Evolutionary conservation across 2,113 vertebrate species (phyloP).

Genomic region (Nothobranchius kuhntae): DNA sequence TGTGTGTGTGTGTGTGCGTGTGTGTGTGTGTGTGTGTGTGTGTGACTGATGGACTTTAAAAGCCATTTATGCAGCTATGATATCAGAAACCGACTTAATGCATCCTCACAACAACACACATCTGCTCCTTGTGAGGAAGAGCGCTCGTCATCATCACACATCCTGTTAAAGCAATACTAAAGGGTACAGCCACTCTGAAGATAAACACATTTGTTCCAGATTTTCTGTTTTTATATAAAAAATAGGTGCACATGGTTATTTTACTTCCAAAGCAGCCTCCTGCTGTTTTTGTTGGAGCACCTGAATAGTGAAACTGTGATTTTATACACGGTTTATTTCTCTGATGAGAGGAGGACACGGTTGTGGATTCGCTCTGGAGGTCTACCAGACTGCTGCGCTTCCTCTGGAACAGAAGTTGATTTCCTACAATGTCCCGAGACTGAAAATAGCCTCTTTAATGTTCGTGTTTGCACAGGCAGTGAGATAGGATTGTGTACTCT

Average conservation of each 20-base stretch:
- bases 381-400: constrained; percentile 14
- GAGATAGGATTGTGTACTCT: constrained; percentile 11
- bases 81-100: constrained; percentile 9
- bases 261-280: not conserved
- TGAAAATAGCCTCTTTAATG: constrained; percentile 40
- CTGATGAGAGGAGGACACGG: constrained; percentile 18
- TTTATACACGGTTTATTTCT: not conserved
- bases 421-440: constrained; percentile 30
- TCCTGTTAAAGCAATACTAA: constrained; percentile 2
- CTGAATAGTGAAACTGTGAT: not conserved
- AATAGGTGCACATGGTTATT: not conserved
- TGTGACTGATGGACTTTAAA: constrained; percentile 1
- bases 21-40: too few relatives aligned
- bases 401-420: constrained; percentile 2
- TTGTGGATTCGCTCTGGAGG: constrained; percentile 14
- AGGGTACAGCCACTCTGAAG: constrained; percentile 3
- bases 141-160: constrained; percentile 7
- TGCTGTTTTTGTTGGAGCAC: not conserved
- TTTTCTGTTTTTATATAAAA: not conserved
- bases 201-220: constrained; percentile 13
- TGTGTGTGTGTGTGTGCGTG: too few relatives aligned
- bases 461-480: constrained; percentile 15
- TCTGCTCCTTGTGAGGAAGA: constrained; percentile 13
- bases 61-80: not conserved
- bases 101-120: constrained; percentile 6